Conservation (phyloP, 2,888 invertebrate species). For the Nephrotoma guestfalica region DNA sequence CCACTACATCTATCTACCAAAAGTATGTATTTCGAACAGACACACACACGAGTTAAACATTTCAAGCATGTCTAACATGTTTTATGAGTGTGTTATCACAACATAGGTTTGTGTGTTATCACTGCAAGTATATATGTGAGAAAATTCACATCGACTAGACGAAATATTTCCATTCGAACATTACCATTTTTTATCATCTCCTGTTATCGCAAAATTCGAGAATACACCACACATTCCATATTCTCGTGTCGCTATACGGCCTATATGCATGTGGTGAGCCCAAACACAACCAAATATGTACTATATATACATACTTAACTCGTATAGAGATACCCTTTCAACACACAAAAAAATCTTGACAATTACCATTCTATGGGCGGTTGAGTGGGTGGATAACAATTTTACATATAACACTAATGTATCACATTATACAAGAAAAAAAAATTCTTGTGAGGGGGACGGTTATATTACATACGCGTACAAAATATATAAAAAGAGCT, state of each 20-base stretch:
- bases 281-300: background rate
- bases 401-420: background rate
- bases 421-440: background rate
- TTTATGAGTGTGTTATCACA: background rate
- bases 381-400: background rate
- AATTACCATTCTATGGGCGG: background rate
- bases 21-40: background rate
- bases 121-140: background rate
- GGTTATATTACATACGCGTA: background rate
- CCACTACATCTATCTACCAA: background rate
- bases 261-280: background rate
- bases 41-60: background rate
- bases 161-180: background rate
- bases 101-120: background rate
- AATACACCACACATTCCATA: slow-evolving; percentile 2
- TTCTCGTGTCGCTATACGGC: background rate
- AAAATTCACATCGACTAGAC: background rate
- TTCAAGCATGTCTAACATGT: background rate
- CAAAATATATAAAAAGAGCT: background rate
- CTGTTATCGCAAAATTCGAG: background rate
- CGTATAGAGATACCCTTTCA: background rate
- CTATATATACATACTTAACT: background rate
- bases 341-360: background rate
- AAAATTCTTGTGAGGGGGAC: background rate
- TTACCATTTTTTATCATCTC: background rate